Conservation (phyloP, 1,140 invertebrate species). For the Temnothorax nylanderi region DNA sequence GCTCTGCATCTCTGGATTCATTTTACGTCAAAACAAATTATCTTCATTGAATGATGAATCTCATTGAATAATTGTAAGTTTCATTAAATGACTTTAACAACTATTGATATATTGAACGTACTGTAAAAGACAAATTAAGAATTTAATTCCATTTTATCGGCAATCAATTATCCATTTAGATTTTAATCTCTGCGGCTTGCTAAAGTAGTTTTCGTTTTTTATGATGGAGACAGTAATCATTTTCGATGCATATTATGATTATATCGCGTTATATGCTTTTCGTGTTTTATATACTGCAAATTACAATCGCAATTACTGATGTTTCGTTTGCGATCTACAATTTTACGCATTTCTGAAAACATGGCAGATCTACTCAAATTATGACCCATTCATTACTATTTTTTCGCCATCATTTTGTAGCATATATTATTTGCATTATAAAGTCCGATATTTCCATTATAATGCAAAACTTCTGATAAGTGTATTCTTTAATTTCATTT, state of each 20-base stretch:
- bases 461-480: background rate
- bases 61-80: background rate
- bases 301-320: conserved; percentile 21
- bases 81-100: conserved; percentile 15
- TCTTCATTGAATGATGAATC: background rate
- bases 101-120: background rate
- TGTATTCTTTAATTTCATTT: background rate
- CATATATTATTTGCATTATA: background rate
- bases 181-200: conserved; percentile 25
- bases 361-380: background rate
- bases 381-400: background rate
- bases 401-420: background rate
- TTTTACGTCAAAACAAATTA: background rate
- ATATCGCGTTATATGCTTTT: background rate
- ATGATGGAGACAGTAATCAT: background rate
- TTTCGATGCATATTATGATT: background rate
- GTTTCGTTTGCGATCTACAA: background rate
- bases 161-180: conserved; percentile 28
- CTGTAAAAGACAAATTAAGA: conserved; percentile 8
- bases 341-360: conserved; percentile 23
- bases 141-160: conserved; percentile 39
- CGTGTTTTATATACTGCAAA: conserved; percentile 22
- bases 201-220: background rate
- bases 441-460: background rate
- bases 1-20: background rate